Conservation (phyloP, 2,113 vertebrate species). For the Strix aluco region DNA sequence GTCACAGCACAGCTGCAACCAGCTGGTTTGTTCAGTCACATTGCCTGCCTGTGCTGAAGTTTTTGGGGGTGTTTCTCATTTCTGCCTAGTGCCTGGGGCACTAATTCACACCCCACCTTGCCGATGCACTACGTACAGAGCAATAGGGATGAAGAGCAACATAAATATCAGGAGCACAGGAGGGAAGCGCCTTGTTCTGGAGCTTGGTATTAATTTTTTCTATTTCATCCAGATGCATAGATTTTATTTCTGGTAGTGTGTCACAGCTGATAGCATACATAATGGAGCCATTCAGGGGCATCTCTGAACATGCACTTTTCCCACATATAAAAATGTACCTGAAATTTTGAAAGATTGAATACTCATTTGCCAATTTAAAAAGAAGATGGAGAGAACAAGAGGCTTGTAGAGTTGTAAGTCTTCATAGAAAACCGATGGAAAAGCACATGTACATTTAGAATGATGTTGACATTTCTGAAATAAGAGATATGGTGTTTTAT, state of each 20-base stretch:
- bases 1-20: background rate
- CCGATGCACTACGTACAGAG: fast-evolving
- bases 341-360: background rate
- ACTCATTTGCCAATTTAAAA: conserved; percentile 26
- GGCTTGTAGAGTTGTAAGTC: background rate
- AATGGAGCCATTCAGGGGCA: background rate
- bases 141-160: background rate
- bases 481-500: background rate
- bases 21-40: fast-evolving
- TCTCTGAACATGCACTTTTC: background rate
- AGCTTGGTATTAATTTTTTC: background rate
- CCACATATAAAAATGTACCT: background rate
- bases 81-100: background rate
- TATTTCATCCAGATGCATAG: background rate
- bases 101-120: background rate
- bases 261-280: background rate
- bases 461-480: conserved; percentile 36
- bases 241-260: background rate
- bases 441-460: background rate
- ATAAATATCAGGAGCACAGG: fast-evolving
- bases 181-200: background rate
- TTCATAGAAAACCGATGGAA: background rate
- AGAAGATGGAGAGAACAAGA: background rate
- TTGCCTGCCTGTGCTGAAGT: background rate
- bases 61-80: background rate